phyloP scores from a whole-genome alignment of 2,888 invertebrate species.

The Microdon myrmicae region DNA sequence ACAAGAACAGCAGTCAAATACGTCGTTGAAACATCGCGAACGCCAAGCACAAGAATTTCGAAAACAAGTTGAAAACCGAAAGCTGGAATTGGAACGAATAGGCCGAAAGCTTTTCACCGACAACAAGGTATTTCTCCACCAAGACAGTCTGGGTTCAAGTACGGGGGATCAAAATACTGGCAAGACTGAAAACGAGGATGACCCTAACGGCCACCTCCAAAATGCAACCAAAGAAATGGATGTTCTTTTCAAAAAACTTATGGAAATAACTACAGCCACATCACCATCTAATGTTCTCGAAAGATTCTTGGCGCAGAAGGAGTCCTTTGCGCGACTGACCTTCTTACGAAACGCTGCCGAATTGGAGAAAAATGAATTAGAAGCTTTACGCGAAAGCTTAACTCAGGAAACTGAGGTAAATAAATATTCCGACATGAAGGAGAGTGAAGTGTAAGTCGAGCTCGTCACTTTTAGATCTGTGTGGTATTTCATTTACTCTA shows the following conservation, averaged over 20 bases:
- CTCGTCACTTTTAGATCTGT: not conserved
- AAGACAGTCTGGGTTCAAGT: constrained; percentile 71
- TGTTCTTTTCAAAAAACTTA: constrained; percentile 77
- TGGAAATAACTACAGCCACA: constrained; percentile 81
- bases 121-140: constrained; percentile 69
- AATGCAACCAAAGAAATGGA: constrained; percentile 69
- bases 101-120: constrained; percentile 81
- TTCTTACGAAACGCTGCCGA: constrained; percentile 79
- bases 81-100: constrained; percentile 78
- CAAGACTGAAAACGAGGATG: constrained; percentile 64
- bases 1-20: constrained; percentile 77
- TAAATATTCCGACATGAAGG: constrained; percentile 83
- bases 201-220: constrained; percentile 61
- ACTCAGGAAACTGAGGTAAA: constrained; percentile 78
- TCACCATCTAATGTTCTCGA: constrained; percentile 79
- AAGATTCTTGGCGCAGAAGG: constrained; percentile 78
- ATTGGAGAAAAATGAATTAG: constrained; percentile 77
- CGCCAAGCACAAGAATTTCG: constrained; percentile 74
- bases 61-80: constrained; percentile 77
- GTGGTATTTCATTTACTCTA: not conserved
- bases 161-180: constrained; percentile 65
- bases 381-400: constrained; percentile 74
- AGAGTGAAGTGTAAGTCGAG: constrained; percentile 78
- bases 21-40: constrained; percentile 75
- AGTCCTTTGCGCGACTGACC: constrained; percentile 76